A percentile compares a stretch with the other conserved stretches of the same genome.
phyloP scores from a whole-genome alignment of 2,888 invertebrate genomes.

The Gastracanthus pulcherrimus region DNA sequence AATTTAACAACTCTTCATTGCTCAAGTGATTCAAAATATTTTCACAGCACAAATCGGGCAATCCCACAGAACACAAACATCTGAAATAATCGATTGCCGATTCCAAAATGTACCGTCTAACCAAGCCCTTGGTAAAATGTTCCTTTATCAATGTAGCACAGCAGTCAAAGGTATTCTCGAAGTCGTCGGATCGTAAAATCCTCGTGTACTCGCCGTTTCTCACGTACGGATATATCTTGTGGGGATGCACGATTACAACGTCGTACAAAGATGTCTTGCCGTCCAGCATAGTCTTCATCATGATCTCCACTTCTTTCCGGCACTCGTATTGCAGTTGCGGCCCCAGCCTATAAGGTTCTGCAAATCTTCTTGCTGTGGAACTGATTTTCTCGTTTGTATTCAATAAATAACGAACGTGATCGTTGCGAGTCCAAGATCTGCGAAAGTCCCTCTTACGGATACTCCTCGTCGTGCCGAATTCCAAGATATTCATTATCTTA shows the following conservation, averaged over 20 bases:
- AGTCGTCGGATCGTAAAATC: no score
- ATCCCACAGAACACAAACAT: background rate
- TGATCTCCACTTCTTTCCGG: background rate
- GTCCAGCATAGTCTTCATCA: background rate
- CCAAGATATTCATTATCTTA: background rate
- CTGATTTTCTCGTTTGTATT: no score
- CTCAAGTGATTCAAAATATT: background rate
- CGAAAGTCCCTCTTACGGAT: background rate
- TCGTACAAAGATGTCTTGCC: background rate
- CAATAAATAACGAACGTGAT: no score
- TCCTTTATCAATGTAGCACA: no score
- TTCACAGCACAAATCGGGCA: background rate
- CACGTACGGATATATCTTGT: background rate
- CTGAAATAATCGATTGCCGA: background rate
- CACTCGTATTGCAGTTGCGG: no score
- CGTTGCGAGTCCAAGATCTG: no score
- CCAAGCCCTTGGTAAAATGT: background rate
- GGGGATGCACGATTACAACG: background rate
- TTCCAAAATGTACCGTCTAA: background rate
- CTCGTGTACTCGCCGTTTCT: background rate
- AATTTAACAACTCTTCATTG: background rate
- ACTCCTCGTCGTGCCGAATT: background rate
- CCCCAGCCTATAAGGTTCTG: no score
- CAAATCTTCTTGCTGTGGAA: background rate
- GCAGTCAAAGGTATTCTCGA: no score